phyloP scores from a whole-genome alignment of 2,888 invertebrate species.

The Cataglyphis livida region DNA sequence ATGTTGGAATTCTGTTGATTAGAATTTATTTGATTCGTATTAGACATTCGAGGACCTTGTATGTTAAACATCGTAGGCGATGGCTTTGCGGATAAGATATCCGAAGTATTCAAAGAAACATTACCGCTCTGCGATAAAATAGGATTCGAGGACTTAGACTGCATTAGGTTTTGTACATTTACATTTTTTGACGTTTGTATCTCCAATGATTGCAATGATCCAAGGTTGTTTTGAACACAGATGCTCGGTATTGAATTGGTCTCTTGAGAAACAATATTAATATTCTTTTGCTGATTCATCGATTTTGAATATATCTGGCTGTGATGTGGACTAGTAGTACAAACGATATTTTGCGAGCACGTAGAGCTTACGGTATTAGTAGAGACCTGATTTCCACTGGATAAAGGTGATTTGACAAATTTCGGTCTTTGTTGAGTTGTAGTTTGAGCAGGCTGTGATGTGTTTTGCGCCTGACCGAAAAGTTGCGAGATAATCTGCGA shows the following conservation, averaged over 20 bases:
- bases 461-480: conserved; percentile 79
- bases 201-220: conserved; percentile 69
- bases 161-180: conserved; percentile 69
- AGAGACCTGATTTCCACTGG: conserved; percentile 59
- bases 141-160: conserved; percentile 67
- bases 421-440: conserved; percentile 74
- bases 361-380: conserved; percentile 73
- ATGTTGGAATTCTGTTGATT: conserved; percentile 72
- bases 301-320: conserved; percentile 76
- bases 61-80: conserved; percentile 64
- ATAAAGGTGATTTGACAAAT: conserved; percentile 76
- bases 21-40: conserved; percentile 63
- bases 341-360: conserved; percentile 73
- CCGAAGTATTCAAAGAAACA: conserved; percentile 58
- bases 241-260: conserved; percentile 66
- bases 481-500: conserved; percentile 84
- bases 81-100: conserved; percentile 63
- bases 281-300: conserved; percentile 71
- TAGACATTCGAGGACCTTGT: conserved; percentile 69
- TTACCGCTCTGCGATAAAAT: conserved; percentile 62
- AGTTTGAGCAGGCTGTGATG: conserved; percentile 72
- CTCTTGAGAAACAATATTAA: conserved; percentile 69
- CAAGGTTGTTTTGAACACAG: conserved; percentile 67
- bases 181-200: conserved; percentile 70
- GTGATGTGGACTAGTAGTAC: conserved; percentile 79